Evolutionary conservation across 64 coral and sea anemone genomes (phyloP), one percentile per base, ranked within the genome.

Genomic region (Trachythela sp.): DNA sequence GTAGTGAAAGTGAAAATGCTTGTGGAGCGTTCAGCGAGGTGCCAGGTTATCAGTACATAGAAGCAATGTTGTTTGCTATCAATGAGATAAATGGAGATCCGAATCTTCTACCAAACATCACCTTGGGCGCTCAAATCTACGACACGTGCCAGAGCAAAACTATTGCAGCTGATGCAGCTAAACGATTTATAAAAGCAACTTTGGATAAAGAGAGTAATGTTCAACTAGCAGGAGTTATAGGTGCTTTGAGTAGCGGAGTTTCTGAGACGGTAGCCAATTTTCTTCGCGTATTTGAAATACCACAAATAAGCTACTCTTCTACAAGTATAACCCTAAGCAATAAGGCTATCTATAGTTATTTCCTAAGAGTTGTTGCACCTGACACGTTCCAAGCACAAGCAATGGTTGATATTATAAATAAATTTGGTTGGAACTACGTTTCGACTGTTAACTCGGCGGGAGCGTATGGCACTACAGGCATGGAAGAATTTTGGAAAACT

Each of bases 371-470:
- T 5, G 75, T 80, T 20, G 27, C 75, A 9, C 75, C 75, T 0
- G 75, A 80, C 33, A 29, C 75, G 33, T 80, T 80, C 31, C 75
- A 80, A 80, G 75, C 75, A 9, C 15, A 37, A 80, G 75, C 75
- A 9, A 80, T 80, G 75, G 75, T 80, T 30, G 75, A 80, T 29
- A 80, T 80, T 29, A 80, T 80, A 34, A 35, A 80, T n/a, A 35
- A 39, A 35, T 80, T 38, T 22, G 75, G 75, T 20, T 80, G 75
- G 75, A 80, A 15, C 15, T 80, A 80, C 37, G 75, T 80, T 0
- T 0, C 75, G 6, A 39, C 75, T 9, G 11, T 80, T 15, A 80
- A 80, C 8, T 80, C 75, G 13, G 0, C 26, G 13, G 75, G 75
- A 0, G 34, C 20, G 31, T 80, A 80, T 30, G 75, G 75, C 4